Evolutionary conservation across 2,797 vertebrate species (phyloP).

Genomic region (Crax fasciolata): DNA sequence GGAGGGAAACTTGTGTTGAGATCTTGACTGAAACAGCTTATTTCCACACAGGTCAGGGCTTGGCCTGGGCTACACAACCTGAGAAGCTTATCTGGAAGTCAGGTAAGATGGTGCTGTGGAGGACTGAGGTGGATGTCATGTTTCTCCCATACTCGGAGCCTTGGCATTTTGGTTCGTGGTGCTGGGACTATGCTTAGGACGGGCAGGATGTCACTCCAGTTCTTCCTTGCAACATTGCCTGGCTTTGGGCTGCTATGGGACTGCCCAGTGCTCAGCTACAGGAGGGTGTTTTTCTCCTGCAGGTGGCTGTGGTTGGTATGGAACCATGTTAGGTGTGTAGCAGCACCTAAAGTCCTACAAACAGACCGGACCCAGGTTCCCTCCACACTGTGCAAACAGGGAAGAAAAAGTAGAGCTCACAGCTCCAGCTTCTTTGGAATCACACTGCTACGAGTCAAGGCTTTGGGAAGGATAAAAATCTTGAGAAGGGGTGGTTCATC

Average conservation of each 20-base stretch:
- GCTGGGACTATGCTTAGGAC: neutral
- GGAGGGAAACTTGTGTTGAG: neutral
- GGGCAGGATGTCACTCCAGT: neutral
- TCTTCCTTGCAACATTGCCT: neutral
- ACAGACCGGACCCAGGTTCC: neutral
- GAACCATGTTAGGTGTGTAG: neutral
- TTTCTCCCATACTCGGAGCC: neutral
- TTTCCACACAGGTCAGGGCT: neutral
- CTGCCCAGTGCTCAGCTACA: neutral
- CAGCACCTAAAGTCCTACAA: neutral
- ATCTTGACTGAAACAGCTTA: neutral
- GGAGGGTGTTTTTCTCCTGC: neutral
- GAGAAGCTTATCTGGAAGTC: neutral
- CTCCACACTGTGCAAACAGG: neutral
- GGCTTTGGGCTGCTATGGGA: neutral
- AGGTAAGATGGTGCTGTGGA: neutral
- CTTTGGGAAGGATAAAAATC: neutral
- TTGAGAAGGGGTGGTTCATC: constrained; percentile 28
- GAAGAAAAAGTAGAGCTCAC: neutral
- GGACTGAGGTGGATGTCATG: neutral
- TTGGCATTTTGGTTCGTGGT: neutral
- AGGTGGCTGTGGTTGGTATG: neutral
- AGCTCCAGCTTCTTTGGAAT: constrained; percentile 17
- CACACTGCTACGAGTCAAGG: neutral
- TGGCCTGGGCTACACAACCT: neutral